Evolutionary conservation across 2,797 vertebrate genomes (phyloP).

Genomic region (Harpagifer antarcticus): DNA sequence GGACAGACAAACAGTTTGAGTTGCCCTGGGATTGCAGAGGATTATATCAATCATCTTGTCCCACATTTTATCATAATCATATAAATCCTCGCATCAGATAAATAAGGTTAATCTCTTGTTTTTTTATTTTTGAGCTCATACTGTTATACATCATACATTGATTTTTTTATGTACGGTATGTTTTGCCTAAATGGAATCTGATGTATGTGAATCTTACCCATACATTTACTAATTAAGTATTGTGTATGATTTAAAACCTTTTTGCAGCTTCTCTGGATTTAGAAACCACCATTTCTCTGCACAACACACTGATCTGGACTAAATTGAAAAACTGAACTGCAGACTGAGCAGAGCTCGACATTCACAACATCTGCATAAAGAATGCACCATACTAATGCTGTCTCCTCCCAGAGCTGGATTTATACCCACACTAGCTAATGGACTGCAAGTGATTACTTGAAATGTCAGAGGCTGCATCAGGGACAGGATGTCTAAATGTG

Average conservation of each 20-base stretch:
- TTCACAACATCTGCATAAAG: constrained; percentile 1
- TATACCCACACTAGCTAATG: constrained; percentile 26
- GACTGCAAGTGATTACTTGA: constrained; percentile 38
- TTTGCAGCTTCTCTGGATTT: constrained; percentile 37
- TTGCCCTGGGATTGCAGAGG: constrained; percentile 46
- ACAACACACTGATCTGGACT: not conserved
- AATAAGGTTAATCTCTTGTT: constrained; percentile 64
- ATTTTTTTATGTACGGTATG: not conserved
- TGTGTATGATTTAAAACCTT: constrained; percentile 27
- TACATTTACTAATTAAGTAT: not conserved
- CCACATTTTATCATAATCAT: constrained; percentile 63
- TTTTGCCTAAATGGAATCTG: not conserved
- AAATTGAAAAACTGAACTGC: constrained; percentile 4
- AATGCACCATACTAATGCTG: constrained; percentile 18
- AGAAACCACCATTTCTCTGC: not conserved
- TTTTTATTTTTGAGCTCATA: constrained; percentile 28
- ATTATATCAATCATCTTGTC: constrained; percentile 63
- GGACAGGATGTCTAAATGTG: constrained; percentile 86
- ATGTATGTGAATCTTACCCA: not conserved
- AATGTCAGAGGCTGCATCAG: constrained; percentile 50
- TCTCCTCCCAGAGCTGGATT: constrained; percentile 16
- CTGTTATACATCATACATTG: not conserved
- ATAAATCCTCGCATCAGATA: constrained; percentile 56
- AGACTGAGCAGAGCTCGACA: not conserved
- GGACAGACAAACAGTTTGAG: constrained; percentile 7